A percentile compares a stretch with the other conserved stretches of the same genome.
These are phyloP conservation scores for Odontomachus brunneus DNA, from an alignment of 1,140 invertebrate genomes.

Conservation along the genomic window DNA sequence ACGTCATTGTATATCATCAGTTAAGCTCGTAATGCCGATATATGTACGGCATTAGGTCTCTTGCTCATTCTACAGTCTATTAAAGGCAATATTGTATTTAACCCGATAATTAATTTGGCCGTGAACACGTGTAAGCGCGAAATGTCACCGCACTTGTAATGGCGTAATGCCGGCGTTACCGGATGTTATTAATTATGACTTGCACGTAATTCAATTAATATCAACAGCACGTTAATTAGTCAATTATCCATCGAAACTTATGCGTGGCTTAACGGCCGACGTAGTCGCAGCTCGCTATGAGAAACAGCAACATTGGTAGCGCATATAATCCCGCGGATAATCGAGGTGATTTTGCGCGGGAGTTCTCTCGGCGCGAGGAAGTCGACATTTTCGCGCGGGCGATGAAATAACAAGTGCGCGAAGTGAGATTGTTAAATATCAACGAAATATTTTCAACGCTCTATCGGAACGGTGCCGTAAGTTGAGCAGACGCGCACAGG, in stretches of 20 bases:
- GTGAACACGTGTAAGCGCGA: constrained; percentile 18
- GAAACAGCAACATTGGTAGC: constrained; percentile 2
- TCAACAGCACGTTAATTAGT: constrained; percentile 37
- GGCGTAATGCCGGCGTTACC: constrained; percentile 6
- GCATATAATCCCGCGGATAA: constrained; percentile 18
- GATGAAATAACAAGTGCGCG: constrained; percentile 38
- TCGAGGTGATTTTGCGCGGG: too few species aligned
- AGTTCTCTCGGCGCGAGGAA: constrained; percentile 3
- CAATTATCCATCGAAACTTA: constrained; percentile 21
- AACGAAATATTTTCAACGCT: constrained; percentile 39
- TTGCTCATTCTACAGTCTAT: constrained; percentile 27
- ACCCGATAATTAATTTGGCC: constrained; percentile 32
- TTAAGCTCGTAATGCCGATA: constrained; percentile 26
- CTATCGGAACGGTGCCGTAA: constrained; percentile 5
- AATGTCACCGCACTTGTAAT: constrained; percentile 8
- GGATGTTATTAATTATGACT: constrained; percentile 45
- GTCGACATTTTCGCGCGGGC: constrained; percentile 18
- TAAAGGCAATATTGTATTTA: constrained; percentile 35
- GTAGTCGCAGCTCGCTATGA: not conserved
- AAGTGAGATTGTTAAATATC: constrained; percentile 37
- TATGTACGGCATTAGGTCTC: not conserved
- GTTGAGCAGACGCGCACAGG: not conserved
- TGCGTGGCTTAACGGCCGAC: not conserved
- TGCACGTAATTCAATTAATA: constrained; percentile 2
- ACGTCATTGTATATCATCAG: not conserved